Conservation (phyloP, 2,113 vertebrate genomes). For the Coptodon rendalli region DNA sequence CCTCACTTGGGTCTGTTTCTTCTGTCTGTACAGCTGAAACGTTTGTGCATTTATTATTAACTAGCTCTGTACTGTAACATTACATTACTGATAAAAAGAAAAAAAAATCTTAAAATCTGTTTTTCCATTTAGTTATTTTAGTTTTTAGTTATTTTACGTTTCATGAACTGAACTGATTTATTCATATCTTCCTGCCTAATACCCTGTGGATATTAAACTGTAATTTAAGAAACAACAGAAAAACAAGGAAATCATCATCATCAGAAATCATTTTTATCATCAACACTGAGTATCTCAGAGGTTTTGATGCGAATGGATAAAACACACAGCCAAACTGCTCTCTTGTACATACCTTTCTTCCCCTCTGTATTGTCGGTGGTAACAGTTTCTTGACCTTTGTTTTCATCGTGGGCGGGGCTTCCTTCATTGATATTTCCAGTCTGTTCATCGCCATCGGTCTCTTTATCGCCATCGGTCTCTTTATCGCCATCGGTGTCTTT, state of each 20-base stretch:
- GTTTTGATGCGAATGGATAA: neutral
- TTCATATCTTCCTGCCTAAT: neutral
- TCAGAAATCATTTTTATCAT: neutral
- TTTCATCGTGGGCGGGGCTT: neutral
- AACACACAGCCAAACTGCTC: neutral
- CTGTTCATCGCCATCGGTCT: neutral
- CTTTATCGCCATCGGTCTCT: neutral
- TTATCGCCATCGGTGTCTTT: neutral
- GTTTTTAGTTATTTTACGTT: neutral
- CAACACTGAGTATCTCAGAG: neutral
- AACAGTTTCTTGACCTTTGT: neutral
- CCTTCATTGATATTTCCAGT: neutral
- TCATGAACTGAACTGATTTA: neutral
- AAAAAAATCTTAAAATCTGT: neutral
- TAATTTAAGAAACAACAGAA: neutral
- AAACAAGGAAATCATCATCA: neutral
- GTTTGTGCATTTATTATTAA: neutral
- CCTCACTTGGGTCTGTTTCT: neutral
- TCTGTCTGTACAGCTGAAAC: neutral
- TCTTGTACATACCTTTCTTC: conserved; percentile 34
- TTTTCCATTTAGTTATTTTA: neutral
- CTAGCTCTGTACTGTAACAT: neutral
- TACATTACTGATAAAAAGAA: neutral
- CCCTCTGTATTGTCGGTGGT: neutral
- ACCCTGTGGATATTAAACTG: neutral